Base-by-base conservation (phyloP, 2,888 invertebrate species). In the Geophilus truncorum region DNA sequence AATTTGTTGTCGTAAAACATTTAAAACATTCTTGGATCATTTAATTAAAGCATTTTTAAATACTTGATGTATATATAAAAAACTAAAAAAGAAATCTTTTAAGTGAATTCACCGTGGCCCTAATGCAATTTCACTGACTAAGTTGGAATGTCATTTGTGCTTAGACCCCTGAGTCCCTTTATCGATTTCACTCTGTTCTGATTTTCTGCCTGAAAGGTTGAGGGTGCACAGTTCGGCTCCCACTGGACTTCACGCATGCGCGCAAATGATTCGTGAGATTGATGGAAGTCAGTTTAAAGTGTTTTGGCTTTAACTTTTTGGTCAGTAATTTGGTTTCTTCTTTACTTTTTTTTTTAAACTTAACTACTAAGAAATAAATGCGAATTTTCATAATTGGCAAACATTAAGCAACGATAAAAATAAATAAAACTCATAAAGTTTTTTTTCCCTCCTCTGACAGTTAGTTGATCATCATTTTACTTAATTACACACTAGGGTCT, bases 111-210 rank as follows among this genome's bases (percentile, higher is more conserved):
- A 70, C 70, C 70, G 28, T 70, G 25, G 70, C 70, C 70, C 70
- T 70, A 70, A 70, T 70, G 70, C 70, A 70, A 70, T 70, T 70
- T 70, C 70, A 70, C 70, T 70, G 70, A 70, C 70, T 70, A 70
- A 70, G 70, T 70, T 70, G 70, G 70, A 70, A 70, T 70, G 70
- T 70, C 70, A 70, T 70, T 70, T 70, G 70, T 70, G 70, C 70
- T 70, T 70, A 70, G 70, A 70, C 70, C 70, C 70, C 70, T 28
- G 70, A 70, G 70, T 70, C 70, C 70, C 70, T 70, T 70, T 70
- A 70, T 70, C 70, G 70, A 70, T 70, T 70, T 70, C 70, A 70
- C 70, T 70, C 70, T 70, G 70, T 70, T 70, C 70, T 70, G 70
- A 70, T 70, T 70, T 70, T 70, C 70, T 70, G 70, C 70, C 70